Conservation (phyloP, 1,140 invertebrate species). For the Vanessa atalanta region DNA sequence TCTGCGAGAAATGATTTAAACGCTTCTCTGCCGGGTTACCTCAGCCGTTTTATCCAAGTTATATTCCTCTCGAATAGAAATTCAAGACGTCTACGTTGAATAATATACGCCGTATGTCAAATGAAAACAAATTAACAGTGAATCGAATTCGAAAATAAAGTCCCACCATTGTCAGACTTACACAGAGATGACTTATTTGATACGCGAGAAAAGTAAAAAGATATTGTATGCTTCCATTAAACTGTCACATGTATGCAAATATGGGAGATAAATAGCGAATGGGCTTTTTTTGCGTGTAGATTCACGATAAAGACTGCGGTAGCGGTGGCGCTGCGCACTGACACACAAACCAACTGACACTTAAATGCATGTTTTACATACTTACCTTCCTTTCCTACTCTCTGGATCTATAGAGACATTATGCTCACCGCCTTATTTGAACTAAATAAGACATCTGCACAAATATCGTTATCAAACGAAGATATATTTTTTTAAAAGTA, state of each 20-base stretch:
- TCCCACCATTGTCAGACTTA: constrained; percentile 23
- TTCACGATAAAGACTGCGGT: constrained; percentile 38
- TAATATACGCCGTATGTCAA: constrained; percentile 6
- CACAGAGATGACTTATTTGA: constrained; percentile 38
- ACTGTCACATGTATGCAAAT: constrained; percentile 47
- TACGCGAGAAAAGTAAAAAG: constrained; percentile 37
- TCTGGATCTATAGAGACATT: constrained; percentile 19
- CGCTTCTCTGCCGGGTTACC: constrained; percentile 40
- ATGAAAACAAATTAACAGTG: constrained; percentile 11
- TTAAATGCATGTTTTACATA: constrained; percentile 51
- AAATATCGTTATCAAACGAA: background rate
- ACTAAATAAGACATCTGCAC: constrained; percentile 5
- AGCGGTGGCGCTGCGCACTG: constrained; percentile 29
- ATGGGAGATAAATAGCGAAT: constrained; percentile 41
- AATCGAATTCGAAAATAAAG: constrained; percentile 23
- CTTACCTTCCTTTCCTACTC: constrained; percentile 4
- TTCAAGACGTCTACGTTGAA: background rate
- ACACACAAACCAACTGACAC: constrained; percentile 50
- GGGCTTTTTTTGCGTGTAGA: constrained; percentile 43
- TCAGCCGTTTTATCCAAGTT: constrained; percentile 24
- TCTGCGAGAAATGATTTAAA: constrained; percentile 45
- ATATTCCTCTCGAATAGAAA: constrained; percentile 29
- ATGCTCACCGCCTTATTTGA: constrained; percentile 16
- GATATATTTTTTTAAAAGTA: too few species aligned
- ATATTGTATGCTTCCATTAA: constrained; percentile 43